Evolutionary conservation across 2,113 vertebrate genomes (phyloP), one percentile per base, ranked within the genome.

Genomic region (Epinephelus lanceolatus): DNA sequence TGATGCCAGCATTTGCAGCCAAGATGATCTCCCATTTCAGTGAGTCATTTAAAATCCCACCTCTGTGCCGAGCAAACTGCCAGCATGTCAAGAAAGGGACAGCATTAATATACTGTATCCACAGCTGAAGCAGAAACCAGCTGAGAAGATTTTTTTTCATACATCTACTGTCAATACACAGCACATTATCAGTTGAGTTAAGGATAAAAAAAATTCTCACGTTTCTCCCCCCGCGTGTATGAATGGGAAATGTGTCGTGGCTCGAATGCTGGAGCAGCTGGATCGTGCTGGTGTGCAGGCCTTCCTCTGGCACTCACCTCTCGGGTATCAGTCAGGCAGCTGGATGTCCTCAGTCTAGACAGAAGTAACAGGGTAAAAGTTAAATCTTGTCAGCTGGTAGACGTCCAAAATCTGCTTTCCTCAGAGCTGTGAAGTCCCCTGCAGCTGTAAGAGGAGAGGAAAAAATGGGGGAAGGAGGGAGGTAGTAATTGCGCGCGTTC

Each of bases 231-330:
- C n/a, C 25, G 0, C 9, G 1, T 71, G 33, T 76, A 77, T 68
- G 67, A 75, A 71, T 40, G 25, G 37, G 57, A 72, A 71, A 37
- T 25, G 57, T 72, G 33, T 60, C 27, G 53, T 83, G 62, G 62
- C 12, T 7, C 21, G 27, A 33, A 62, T 61, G 25, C 6, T 25
- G 51, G 3, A 61, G 53, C 42, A 67, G 18, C 69, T 37, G 21
- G 5, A 25, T 5, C 18, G 21, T 78, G 27, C 10, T 18, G 33
- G 45, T 52, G 15, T 57, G n/a, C 1, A 27, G 33, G 37, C 40
- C 25, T 7, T 88, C 13, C 12, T 45, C 21, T 68, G 52, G 68
- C 82, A 90, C 89, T 91, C 72, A 91, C 91, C 83, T 69, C 80
- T 76, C 19, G 4, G 7, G 42, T 33, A 25, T 56, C n/a, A 37